Base-by-base conservation (phyloP, 2,113 vertebrate genomes). In the Lampris incognitus region DNA sequence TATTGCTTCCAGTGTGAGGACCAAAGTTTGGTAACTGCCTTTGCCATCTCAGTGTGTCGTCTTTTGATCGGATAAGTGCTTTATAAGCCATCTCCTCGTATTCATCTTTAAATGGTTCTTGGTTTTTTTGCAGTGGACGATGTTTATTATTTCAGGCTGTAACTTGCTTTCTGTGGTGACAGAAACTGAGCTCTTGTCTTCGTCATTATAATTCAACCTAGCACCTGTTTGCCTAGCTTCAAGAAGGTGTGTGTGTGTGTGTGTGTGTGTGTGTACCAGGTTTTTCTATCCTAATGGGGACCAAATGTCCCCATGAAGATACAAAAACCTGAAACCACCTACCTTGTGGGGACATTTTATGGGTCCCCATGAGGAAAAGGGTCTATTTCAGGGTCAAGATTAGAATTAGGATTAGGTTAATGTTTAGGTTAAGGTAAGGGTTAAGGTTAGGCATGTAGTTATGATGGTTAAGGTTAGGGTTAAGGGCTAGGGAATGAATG, bases 221-320 rank as follows among this genome's bases (percentile, higher is more conserved):
- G 85, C 91, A 93, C 90, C 89, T 92, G 91, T 89, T 90, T 89
- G 85, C 78, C 62, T 87, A 86, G 86, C 86, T 60, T 82, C 76
- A 85, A 88, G 84, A 91, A 90, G 87, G 87, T 58, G 74, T 69
- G 57, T 76, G 7, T 72, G 49, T 76, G 52, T 74, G 66, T 67
- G 56, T 36, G 42, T 58, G 68, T 49, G 68, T n/a, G 46, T 49
- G 58, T 41, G 66, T 75, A 24, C 24, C 24, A 24, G 24, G 24
- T 24, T 24, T 24, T 24, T 24, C 24, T 24, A 24, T 24, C 24
- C 24, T 24, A 24, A 24, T 24, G 24, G 24, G 24, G 24, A 24
- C 24, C 24, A 24, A 24, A 24, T 24, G 24, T 24, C 24, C 24
- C 24, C 24, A 24, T 24, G 24, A 24, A 24, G 24, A 24, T 24